These are phyloP conservation scores for Athripsodes cinereus DNA, from an alignment of 2,888 invertebrate species.

Conservation along the genomic window DNA sequence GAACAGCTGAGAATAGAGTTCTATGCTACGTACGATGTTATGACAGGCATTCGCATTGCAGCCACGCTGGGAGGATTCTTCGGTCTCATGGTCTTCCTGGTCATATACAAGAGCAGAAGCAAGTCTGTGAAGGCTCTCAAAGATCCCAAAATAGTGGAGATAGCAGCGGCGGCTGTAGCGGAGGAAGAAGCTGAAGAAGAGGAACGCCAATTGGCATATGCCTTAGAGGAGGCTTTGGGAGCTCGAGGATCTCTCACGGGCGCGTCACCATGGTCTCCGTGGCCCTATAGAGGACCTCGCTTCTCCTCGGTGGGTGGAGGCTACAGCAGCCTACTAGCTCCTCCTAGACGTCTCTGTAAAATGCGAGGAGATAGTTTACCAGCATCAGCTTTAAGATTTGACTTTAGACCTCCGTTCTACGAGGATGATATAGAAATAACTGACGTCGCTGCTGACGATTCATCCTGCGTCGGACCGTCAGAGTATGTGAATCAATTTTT, in stretches of 20 bases:
- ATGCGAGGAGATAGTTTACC: constrained; percentile 55
- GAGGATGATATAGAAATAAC: constrained; percentile 41
- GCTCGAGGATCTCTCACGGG: constrained; percentile 61
- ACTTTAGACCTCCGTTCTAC: constrained; percentile 31
- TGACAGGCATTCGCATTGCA: constrained; percentile 90
- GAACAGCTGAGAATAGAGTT: constrained; percentile 73
- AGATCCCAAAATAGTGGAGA: constrained; percentile 74
- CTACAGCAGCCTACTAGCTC: constrained; percentile 65
- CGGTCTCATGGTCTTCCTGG: constrained; percentile 83
- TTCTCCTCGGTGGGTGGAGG: constrained; percentile 56
- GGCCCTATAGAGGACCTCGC: constrained; percentile 39
- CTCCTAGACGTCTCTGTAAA: constrained; percentile 57
- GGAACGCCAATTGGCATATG: constrained; percentile 68
- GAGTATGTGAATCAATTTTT: constrained; percentile 38
- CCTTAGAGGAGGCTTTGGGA: constrained; percentile 58
- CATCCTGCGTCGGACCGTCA: constrained; percentile 33
- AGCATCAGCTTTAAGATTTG: constrained; percentile 50
- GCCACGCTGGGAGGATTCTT: constrained; percentile 88
- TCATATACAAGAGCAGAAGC: constrained; percentile 84
- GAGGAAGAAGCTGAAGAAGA: constrained; percentile 62
- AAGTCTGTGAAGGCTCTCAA: constrained; percentile 68
- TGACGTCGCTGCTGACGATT: constrained; percentile 46
- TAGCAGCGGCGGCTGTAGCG: constrained; percentile 70
- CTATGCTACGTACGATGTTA: constrained; percentile 87
- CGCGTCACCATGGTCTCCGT: constrained; percentile 44